Conservation (phyloP, 2,888 invertebrate genomes). For the Camptogramma bilineatum region DNA sequence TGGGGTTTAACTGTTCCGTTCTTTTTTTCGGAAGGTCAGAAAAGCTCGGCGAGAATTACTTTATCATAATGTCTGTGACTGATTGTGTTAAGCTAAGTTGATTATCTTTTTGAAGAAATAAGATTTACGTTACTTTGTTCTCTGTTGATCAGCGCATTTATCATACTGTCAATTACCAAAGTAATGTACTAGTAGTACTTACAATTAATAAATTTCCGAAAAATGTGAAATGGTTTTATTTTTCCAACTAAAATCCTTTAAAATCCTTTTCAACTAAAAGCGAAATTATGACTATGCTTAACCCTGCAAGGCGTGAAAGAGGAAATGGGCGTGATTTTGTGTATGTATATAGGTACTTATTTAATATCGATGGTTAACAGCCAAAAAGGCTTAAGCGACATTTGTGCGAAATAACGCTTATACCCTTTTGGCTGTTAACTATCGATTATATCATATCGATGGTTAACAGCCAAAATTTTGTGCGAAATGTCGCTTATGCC, state of each 20-base stretch:
- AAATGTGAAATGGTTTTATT: constrained; percentile 25
- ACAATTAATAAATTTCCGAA: constrained; percentile 47
- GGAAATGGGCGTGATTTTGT: too few relatives aligned
- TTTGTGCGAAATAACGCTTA: too few relatives aligned
- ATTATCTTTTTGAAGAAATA: constrained; percentile 21
- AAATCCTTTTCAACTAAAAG: not conserved
- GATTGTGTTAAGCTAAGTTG: constrained; percentile 41
- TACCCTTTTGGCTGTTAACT: too few relatives aligned
- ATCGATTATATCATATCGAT: too few relatives aligned
- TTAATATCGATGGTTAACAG: too few relatives aligned
- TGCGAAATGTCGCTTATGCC: too few relatives aligned
- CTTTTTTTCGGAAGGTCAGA: constrained; percentile 7
- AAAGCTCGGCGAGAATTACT: constrained; percentile 28
- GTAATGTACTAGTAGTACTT: constrained; percentile 51
- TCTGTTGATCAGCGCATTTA: constrained; percentile 49
- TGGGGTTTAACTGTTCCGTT: not conserved
- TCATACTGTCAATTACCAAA: constrained; percentile 50
- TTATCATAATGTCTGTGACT: constrained; percentile 34
- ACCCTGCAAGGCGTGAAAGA: too few relatives aligned
- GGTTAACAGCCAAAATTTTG: too few relatives aligned
- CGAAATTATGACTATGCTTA: too few relatives aligned
- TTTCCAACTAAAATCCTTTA: not conserved
- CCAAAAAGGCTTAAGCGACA: too few relatives aligned
- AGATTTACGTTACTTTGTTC: constrained; percentile 10
- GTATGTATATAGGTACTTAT: too few relatives aligned